phyloP scores from a whole-genome alignment of 2,113 vertebrate species.

The Dasyprocta punctata region DNA sequence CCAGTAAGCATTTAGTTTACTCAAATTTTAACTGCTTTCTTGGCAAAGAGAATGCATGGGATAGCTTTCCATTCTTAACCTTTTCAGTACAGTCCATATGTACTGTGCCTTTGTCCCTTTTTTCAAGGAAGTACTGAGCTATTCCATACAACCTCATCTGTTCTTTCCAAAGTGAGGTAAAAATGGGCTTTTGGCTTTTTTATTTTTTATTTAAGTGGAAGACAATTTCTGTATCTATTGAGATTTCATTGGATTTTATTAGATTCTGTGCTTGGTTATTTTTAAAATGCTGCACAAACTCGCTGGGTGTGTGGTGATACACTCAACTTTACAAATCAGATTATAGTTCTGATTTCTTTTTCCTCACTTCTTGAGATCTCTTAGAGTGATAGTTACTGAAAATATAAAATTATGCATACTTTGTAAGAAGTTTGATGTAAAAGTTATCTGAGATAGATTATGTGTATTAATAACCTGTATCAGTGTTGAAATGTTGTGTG shows the following conservation, averaged over 20 bases:
- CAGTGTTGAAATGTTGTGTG: background rate
- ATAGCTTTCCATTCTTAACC: conserved; percentile 33
- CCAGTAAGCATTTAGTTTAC: conserved; percentile 44
- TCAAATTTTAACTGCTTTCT: conserved; percentile 49
- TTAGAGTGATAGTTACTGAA: conserved; percentile 33
- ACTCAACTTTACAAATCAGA: conserved; percentile 46
- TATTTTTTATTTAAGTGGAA: conserved; percentile 12
- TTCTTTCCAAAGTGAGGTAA: conserved; percentile 23
- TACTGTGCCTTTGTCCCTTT: conserved; percentile 28
- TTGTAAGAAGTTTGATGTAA: conserved; percentile 40
- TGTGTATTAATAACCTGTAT: background rate
- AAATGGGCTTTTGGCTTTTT: conserved; percentile 18
- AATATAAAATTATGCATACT: background rate
- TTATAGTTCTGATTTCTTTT: conserved; percentile 18
- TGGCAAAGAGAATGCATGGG: conserved; percentile 39
- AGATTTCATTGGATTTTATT: conserved; percentile 32
- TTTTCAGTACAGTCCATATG: conserved; percentile 36
- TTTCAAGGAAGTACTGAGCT: conserved; percentile 38
- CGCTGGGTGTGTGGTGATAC: background rate
- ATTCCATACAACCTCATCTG: background rate
- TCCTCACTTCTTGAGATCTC: conserved; percentile 12
- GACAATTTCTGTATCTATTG: conserved; percentile 8
- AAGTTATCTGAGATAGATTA: conserved; percentile 22
- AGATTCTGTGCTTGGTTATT: background rate
- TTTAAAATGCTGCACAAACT: background rate